Conservation (phyloP, 2,113 vertebrate species). For the Acrocephalus kingi region DNA sequence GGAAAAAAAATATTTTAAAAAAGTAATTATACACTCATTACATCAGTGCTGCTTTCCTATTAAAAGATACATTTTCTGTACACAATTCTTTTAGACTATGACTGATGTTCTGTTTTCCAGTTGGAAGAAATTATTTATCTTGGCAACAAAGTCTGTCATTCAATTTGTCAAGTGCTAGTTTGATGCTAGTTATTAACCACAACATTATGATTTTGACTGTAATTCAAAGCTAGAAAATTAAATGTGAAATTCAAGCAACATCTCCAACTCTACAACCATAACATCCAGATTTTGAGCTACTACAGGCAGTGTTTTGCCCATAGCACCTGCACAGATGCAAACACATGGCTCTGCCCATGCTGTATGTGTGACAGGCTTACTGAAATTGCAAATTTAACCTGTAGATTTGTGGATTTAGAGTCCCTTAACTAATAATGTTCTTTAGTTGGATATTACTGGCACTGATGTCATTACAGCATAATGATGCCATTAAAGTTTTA, state of each 20-base stretch:
- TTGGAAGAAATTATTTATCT: conserved; percentile 26
- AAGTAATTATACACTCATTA: conserved; percentile 13
- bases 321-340: background rate
- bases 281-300: background rate
- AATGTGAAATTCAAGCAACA: background rate
- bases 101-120: conserved; percentile 39
- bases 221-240: conserved; percentile 12
- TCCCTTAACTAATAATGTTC: background rate
- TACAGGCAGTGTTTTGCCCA: background rate
- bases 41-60: background rate
- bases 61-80: background rate
- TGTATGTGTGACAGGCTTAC: background rate
- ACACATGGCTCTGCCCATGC: background rate
- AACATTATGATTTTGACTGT: background rate
- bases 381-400: background rate
- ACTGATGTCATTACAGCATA: background rate
- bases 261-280: background rate
- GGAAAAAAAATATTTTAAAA: background rate
- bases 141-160: background rate
- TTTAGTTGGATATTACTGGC: background rate
- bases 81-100: background rate
- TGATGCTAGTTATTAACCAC: background rate
- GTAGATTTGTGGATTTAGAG: background rate
- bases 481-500: background rate
- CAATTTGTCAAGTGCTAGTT: background rate